These are phyloP conservation scores for Capricornis sumatraensis DNA, from an alignment of 2,113 vertebrate genomes.

Conservation along the genomic window DNA sequence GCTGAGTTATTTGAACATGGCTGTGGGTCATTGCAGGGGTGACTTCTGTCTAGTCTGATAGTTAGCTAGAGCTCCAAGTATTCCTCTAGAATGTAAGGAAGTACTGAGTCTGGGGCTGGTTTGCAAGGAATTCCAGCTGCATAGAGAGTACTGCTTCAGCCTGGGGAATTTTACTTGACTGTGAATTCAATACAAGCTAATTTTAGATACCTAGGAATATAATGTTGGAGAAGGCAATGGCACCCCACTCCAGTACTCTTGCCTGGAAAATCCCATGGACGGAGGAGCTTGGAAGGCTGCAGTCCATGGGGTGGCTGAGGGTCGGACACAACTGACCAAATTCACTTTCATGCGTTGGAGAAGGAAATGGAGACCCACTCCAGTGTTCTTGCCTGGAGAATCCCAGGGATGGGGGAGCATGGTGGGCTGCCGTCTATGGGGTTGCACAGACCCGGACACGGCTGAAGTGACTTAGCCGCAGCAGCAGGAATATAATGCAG, in stretches of 20 bases:
- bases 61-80: background rate
- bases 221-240: background rate
- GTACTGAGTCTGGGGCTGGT: background rate
- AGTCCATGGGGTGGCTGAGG: no score
- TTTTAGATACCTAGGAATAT: background rate
- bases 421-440: no score
- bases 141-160: background rate
- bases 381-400: no score
- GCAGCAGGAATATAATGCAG: background rate
- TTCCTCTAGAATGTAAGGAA: background rate
- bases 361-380: no score
- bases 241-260: no score
- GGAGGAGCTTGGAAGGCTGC: no score
- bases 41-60: background rate
- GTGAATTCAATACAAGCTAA: background rate
- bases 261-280: no score
- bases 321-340: no score
- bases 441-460: fast-evolving
- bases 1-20: constrained; percentile 14
- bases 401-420: no score
- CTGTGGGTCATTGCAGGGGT: background rate
- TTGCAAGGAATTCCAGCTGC: constrained; percentile 46
- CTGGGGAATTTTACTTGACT: background rate
- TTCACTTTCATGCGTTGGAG: no score
- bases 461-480: no score